Evolutionary conservation across 2,888 invertebrate species (phyloP).

Genomic region (Anorthoa munda): DNA sequence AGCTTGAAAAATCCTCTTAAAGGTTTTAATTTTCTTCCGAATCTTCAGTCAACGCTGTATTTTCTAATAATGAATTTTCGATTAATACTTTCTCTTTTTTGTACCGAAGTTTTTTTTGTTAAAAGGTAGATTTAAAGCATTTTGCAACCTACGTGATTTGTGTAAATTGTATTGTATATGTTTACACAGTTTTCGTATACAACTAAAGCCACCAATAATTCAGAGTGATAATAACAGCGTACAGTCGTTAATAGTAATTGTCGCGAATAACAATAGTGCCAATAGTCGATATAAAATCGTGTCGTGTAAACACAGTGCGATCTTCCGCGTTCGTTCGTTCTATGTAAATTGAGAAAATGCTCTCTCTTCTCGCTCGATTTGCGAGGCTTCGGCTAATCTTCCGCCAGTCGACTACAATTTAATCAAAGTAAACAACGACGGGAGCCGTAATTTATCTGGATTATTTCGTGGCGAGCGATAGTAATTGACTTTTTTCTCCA

Average conservation of each 20-base stretch:
- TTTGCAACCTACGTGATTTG: conserved; percentile 13
- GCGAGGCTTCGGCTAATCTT: conserved; percentile 90
- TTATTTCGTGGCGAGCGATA: conserved; percentile 89
- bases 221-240: conserved; percentile 17
- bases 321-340: conserved; percentile 85
- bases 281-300: conserved; percentile 71
- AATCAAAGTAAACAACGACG: conserved; percentile 90
- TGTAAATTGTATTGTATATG: conserved; percentile 17
- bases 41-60: conserved; percentile 64
- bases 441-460: conserved; percentile 89
- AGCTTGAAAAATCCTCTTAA: conserved; percentile 75
- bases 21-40: conserved; percentile 76
- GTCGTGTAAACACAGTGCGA: conserved; percentile 81
- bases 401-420: conserved; percentile 90
- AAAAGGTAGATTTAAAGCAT: conserved; percentile 42
- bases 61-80: conserved; percentile 67
- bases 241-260: conserved; percentile 48
- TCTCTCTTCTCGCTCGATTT: conserved; percentile 88
- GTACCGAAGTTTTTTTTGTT: conserved; percentile 49
- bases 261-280: conserved; percentile 51
- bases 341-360: conserved; percentile 89
- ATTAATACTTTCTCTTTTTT: conserved; percentile 63
- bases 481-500: conserved; percentile 88
- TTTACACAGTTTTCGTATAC: conserved; percentile 6
- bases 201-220: conserved; percentile 22